These are phyloP conservation scores for Erpornis zantholeuca DNA, from an alignment of 2,113 vertebrate genomes.

Conservation along the genomic window DNA sequence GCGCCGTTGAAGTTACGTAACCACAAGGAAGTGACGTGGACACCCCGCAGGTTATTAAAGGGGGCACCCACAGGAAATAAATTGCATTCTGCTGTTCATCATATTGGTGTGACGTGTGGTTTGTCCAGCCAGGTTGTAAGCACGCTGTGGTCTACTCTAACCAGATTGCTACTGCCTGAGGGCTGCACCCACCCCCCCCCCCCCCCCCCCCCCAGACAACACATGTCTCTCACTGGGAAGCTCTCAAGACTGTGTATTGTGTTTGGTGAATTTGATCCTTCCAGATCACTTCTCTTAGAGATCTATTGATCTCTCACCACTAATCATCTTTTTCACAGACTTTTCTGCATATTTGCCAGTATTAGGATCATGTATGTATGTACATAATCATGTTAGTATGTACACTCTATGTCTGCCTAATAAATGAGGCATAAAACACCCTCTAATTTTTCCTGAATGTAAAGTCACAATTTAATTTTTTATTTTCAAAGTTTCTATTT, in stretches of 20 bases:
- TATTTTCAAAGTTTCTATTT: not conserved
- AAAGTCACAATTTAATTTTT: not conserved
- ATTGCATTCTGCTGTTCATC: too few relatives aligned
- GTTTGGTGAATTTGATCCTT: not conserved
- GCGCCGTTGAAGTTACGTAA: too few relatives aligned
- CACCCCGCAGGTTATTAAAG: too few relatives aligned
- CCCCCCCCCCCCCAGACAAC: too few relatives aligned
- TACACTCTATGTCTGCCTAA: not conserved
- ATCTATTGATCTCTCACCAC: not conserved
- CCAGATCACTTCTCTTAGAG: not conserved
- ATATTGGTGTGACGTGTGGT: too few relatives aligned
- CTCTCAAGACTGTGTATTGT: not conserved
- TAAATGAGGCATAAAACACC: not conserved
- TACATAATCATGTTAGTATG: too few relatives aligned
- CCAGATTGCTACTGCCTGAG: too few relatives aligned
- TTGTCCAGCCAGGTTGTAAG: too few relatives aligned
- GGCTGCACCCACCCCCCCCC: too few relatives aligned
- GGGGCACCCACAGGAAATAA: too few relatives aligned
- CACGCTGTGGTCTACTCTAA: too few relatives aligned
- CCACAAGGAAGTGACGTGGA: too few relatives aligned
- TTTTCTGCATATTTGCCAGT: not conserved
- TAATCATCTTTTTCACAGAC: not conserved
- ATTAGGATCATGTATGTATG: not conserved
- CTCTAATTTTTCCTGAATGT: not conserved
- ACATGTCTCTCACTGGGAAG: not conserved